A percentile compares a stretch with the other conserved stretches of the same genome.
Evolutionary conservation across 2,888 invertebrate species (phyloP).

Genomic region (Netelia virgata): DNA sequence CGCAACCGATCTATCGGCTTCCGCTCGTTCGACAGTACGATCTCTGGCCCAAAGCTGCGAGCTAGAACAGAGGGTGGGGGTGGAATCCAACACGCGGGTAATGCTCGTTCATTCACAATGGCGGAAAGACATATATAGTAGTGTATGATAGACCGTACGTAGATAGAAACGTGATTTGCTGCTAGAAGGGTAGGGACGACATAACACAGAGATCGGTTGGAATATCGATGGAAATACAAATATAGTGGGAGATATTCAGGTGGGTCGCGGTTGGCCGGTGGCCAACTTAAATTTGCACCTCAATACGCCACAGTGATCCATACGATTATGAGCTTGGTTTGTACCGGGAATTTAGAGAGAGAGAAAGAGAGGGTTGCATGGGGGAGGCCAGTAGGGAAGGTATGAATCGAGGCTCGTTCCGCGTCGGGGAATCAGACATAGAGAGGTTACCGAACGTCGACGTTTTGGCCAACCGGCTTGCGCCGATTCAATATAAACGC

Average conservation of each 20-base stretch:
- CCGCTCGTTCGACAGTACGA: neutral
- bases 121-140: slow-evolving; percentile 18
- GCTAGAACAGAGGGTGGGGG: slow-evolving; percentile 21
- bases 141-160: neutral
- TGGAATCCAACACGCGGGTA: slow-evolving; percentile 15
- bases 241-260: slow-evolving; percentile 29
- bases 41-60: slow-evolving; percentile 16
- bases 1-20: slow-evolving; percentile 21
- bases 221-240: slow-evolving; percentile 63
- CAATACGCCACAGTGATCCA: slow-evolving; percentile 68
- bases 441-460: slow-evolving; percentile 43
- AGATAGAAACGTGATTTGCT: slow-evolving; percentile 56
- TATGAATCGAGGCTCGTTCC: slow-evolving; percentile 55
- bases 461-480: slow-evolving; percentile 43
- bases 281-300: slow-evolving; percentile 69
- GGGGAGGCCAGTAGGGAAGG: no score
- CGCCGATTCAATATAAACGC: slow-evolving; percentile 49
- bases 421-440: slow-evolving; percentile 53
- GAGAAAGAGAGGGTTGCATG: neutral
- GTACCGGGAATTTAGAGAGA: slow-evolving; percentile 37
- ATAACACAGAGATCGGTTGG: slow-evolving; percentile 44
- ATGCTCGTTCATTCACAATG: slow-evolving; percentile 38
- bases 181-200: neutral
- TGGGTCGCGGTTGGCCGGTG: slow-evolving; percentile 37
- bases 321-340: slow-evolving; percentile 68